Conservation (phyloP, 2,113 vertebrate genomes). For the Dunckerocampus dactyliophorus region DNA sequence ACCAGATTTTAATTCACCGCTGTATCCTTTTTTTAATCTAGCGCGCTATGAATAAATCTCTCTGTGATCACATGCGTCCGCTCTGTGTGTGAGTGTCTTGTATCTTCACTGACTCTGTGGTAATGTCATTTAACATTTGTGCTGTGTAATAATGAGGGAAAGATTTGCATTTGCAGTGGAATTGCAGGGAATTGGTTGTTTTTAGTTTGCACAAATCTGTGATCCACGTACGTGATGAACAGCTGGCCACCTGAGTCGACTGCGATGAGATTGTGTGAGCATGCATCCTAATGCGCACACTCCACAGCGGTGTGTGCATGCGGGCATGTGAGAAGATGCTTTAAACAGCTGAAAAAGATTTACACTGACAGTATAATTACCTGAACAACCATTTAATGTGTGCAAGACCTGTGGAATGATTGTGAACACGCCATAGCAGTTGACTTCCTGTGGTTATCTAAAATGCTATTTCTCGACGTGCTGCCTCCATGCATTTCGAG, state of each 20-base stretch:
- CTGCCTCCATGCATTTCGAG: conserved; percentile 35
- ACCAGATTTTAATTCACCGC: background rate
- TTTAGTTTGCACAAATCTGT: background rate
- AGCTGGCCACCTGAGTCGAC: conserved; percentile 52
- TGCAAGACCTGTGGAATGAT: conserved; percentile 38
- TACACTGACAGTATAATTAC: conserved; percentile 50
- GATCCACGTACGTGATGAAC: conserved; percentile 23
- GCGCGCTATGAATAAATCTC: background rate
- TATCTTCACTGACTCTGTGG: background rate
- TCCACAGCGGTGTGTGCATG: background rate
- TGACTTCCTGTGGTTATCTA: conserved; percentile 47
- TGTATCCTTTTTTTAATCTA: background rate
- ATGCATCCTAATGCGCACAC: conserved; percentile 27
- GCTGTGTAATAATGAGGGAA: background rate
- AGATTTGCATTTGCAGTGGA: background rate
- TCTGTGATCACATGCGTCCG: background rate
- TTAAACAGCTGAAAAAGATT: conserved; percentile 35
- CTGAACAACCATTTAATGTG: conserved; percentile 36
- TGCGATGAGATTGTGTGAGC: conserved; percentile 14
- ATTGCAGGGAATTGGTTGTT: background rate
- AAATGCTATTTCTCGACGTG: conserved; percentile 31
- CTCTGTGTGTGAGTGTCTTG: too few species aligned
- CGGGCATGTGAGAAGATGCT: conserved; percentile 31
- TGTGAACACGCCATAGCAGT: conserved; percentile 25
- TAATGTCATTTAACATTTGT: background rate